phyloP scores from a whole-genome alignment of 2,888 invertebrate genomes.

The Aphelenchoides bicaudatus region DNA sequence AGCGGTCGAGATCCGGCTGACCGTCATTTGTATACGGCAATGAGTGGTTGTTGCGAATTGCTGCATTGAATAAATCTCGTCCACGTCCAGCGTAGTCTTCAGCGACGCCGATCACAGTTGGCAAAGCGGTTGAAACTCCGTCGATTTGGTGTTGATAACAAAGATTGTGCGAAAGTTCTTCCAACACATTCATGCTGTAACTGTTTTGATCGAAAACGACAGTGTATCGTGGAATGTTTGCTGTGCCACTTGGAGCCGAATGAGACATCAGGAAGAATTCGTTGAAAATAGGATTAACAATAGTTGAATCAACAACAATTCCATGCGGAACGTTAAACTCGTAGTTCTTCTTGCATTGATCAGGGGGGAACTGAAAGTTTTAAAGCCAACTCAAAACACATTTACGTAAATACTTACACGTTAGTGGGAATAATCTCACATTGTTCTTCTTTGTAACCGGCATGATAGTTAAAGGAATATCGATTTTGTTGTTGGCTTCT shows the following conservation, averaged over 20 bases:
- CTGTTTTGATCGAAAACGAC: not conserved
- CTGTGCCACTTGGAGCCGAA: not conserved
- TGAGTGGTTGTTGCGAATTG: too few relatives aligned
- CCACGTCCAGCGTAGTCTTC: not conserved
- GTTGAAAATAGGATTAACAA: not conserved
- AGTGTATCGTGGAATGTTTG: not conserved
- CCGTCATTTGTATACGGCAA: too few relatives aligned
- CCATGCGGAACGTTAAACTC: not conserved
- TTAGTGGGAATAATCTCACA: not conserved
- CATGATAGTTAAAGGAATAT: not conserved
- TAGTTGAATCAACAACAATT: not conserved
- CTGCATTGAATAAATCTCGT: not conserved
- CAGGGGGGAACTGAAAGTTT: conserved; percentile 1
- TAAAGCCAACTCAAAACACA: not conserved
- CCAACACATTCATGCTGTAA: not conserved
- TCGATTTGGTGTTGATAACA: not conserved
- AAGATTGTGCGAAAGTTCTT: not conserved
- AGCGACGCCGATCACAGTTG: not conserved
- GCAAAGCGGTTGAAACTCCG: not conserved
- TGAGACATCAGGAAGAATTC: not conserved
- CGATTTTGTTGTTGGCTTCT: not conserved
- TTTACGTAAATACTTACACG: too few relatives aligned
- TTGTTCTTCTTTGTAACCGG: not conserved
- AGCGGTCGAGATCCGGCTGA: too few relatives aligned
- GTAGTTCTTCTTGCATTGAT: not conserved